Percentiles rank a stretch among this genome's conserved stretches.
These are phyloP conservation scores for Drosophila meridiana DNA, from an alignment of 2,888 invertebrate species.

Conservation along the genomic window DNA sequence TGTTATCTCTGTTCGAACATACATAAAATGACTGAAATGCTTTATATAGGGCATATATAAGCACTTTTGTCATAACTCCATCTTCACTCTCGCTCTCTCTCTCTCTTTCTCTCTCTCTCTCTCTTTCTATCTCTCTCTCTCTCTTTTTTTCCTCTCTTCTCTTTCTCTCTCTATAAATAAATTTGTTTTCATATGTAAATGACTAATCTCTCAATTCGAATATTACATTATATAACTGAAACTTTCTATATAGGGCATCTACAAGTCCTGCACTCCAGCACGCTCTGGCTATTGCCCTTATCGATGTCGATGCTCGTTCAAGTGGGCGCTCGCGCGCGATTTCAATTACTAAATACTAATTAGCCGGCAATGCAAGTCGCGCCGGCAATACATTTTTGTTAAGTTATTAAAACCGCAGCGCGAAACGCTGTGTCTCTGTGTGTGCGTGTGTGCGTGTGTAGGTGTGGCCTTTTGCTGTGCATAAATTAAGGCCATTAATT, in stretches of 20 bases:
- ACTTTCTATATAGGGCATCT: slow-evolving; percentile 2
- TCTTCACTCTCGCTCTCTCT: not conserved
- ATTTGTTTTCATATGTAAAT: not conserved
- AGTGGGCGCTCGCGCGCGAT: slow-evolving; percentile 51
- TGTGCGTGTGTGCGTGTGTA: slow-evolving; percentile 8
- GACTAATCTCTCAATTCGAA: not conserved
- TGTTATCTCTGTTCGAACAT: too few species aligned
- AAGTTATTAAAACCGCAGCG: slow-evolving; percentile 69
- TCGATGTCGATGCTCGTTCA: slow-evolving; percentile 51
- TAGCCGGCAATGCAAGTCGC: slow-evolving; percentile 61
- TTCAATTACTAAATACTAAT: slow-evolving; percentile 79
- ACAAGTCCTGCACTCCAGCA: not conserved
- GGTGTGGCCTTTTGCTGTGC: slow-evolving; percentile 34
- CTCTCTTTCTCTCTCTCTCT: not conserved
- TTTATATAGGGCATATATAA: too few species aligned
- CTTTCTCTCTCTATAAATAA: not conserved
- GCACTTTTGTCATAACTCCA: too few species aligned
- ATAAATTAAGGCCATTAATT: slow-evolving; percentile 79
- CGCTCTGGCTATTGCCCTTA: slow-evolving; percentile 9
- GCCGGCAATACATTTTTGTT: slow-evolving; percentile 74
- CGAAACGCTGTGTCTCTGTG: slow-evolving; percentile 15
- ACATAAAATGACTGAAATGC: too few species aligned
- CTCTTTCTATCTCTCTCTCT: not conserved
- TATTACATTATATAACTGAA: not conserved
- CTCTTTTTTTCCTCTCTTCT: too few species aligned